These are phyloP conservation scores for Knipowitschia caucasica DNA, from an alignment of 2,797 vertebrate species.

Conservation along the genomic window DNA sequence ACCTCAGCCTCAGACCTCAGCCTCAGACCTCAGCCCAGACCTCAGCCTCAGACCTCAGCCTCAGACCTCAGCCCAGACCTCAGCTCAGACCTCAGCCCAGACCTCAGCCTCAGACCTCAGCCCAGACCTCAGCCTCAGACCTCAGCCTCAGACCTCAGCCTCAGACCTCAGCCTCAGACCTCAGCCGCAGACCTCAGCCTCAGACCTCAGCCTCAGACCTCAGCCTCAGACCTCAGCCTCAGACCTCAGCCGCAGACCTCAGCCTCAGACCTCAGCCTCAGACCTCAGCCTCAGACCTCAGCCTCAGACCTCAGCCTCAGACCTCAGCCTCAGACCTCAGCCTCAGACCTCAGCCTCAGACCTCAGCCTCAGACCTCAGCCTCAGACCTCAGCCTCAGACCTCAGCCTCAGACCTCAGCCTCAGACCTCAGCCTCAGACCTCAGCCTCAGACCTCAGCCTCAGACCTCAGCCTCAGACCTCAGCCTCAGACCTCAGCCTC, in stretches of 20 bases:
- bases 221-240: conserved; percentile 44
- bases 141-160: too few species aligned
- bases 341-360: conserved; percentile 42
- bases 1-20: conserved; percentile 36
- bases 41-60: conserved; percentile 41
- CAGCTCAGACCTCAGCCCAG: too few species aligned
- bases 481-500: conserved; percentile 42
- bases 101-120: conserved; percentile 39
- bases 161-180: conserved; percentile 42
- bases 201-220: conserved; percentile 38
- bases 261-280: conserved; percentile 42
- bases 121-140: conserved; percentile 45
- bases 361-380: conserved; percentile 38
- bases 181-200: conserved; percentile 43
- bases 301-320: conserved; percentile 45
- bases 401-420: conserved; percentile 40
- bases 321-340: conserved; percentile 36
- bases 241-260: conserved; percentile 39
- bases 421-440: conserved; percentile 38
- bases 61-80: conserved; percentile 39
- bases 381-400: conserved; percentile 46
- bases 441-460: conserved; percentile 41
- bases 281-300: conserved; percentile 39
- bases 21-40: conserved; percentile 42
- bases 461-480: conserved; percentile 42